A percentile compares a stretch with the other conserved stretches of the same genome.
These are phyloP conservation scores for Acleris laterana DNA, from an alignment of 2,888 invertebrate genomes.

Conservation along the genomic window DNA sequence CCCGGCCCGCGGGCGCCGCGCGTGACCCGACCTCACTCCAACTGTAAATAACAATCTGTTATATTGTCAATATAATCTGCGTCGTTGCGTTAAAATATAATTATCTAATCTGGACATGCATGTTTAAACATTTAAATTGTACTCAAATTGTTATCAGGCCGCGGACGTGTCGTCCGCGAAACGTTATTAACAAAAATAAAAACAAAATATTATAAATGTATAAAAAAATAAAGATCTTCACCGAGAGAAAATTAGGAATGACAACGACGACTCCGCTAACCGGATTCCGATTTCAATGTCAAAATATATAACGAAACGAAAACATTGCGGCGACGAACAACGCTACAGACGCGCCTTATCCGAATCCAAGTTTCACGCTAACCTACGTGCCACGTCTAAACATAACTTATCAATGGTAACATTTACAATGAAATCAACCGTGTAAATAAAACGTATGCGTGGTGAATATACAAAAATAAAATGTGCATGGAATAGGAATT, in stretches of 20 bases:
- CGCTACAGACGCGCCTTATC: slow-evolving; percentile 26
- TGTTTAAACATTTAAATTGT: slow-evolving; percentile 73
- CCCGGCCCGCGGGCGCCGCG: slow-evolving; percentile 48
- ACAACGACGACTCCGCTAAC: slow-evolving; percentile 57
- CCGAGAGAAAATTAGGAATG: slow-evolving; percentile 77
- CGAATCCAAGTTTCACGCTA: slow-evolving; percentile 42
- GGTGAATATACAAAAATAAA: slow-evolving; percentile 77
- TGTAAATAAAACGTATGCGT: slow-evolving; percentile 61
- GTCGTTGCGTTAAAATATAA: slow-evolving; percentile 76
- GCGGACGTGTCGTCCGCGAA: slow-evolving; percentile 61
- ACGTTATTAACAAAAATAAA: slow-evolving; percentile 60
- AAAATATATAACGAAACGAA: slow-evolving; percentile 35
- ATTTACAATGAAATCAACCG: slow-evolving; percentile 77
- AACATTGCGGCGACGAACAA: slow-evolving; percentile 24
- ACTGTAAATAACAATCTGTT: slow-evolving; percentile 81
- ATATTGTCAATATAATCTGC: slow-evolving; percentile 82
- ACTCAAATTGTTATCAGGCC: slow-evolving; percentile 80
- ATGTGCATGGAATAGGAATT: slow-evolving; percentile 79
- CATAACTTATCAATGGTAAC: slow-evolving; percentile 83
- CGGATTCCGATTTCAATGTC: slow-evolving; percentile 49
- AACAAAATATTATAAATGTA: slow-evolving; percentile 68
- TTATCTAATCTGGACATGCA: slow-evolving; percentile 76
- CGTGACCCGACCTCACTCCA: slow-evolving; percentile 51
- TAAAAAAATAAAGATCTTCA: slow-evolving; percentile 83
- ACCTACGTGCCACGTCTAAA: slow-evolving; percentile 48